A percentile compares a stretch with the other conserved stretches of the same genome.
Evolutionary conservation across 2,888 invertebrate genomes (phyloP).

Genomic region (Tinea semifulvella): DNA sequence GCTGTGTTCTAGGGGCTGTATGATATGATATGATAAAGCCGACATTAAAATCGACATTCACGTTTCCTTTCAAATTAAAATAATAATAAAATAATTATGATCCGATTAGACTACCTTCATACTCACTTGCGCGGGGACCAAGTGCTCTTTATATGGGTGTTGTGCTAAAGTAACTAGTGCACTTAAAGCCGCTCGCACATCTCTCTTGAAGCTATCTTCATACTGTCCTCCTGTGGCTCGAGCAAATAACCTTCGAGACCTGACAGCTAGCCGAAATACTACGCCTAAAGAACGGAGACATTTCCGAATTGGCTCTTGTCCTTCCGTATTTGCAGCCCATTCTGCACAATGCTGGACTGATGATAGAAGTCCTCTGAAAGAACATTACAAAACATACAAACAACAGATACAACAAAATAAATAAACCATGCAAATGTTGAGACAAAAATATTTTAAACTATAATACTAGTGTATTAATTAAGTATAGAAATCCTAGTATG

Average conservation of each 20-base stretch:
- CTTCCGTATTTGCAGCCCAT: conserved; percentile 84
- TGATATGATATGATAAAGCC: too few relatives aligned
- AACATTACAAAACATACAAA: too few relatives aligned
- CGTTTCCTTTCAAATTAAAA: too few relatives aligned
- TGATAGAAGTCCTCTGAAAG: conserved; percentile 78
- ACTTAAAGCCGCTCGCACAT: conserved; percentile 81
- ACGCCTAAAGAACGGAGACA: conserved; percentile 91
- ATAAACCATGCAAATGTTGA: too few relatives aligned
- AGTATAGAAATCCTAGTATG: too few relatives aligned
- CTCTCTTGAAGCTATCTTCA: conserved; percentile 86
- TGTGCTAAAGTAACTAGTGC: conserved; percentile 78
- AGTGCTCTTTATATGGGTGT: conserved; percentile 75
- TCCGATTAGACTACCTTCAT: too few relatives aligned
- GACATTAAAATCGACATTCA: too few relatives aligned
- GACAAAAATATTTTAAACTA: too few relatives aligned
- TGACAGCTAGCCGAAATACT: conserved; percentile 91
- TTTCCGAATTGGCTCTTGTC: conserved; percentile 89
- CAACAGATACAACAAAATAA: too few relatives aligned
- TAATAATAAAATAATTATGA: too few relatives aligned
- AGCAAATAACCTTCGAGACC: conserved; percentile 84
- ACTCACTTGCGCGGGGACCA: conserved; percentile 77
- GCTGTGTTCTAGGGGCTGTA: too few relatives aligned
- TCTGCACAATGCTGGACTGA: conserved; percentile 92
- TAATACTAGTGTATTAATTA: too few relatives aligned
- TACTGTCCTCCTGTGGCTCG: conserved; percentile 89